phyloP scores from a whole-genome alignment of 1,140 invertebrate genomes.

The Drusus annulatus region DNA sequence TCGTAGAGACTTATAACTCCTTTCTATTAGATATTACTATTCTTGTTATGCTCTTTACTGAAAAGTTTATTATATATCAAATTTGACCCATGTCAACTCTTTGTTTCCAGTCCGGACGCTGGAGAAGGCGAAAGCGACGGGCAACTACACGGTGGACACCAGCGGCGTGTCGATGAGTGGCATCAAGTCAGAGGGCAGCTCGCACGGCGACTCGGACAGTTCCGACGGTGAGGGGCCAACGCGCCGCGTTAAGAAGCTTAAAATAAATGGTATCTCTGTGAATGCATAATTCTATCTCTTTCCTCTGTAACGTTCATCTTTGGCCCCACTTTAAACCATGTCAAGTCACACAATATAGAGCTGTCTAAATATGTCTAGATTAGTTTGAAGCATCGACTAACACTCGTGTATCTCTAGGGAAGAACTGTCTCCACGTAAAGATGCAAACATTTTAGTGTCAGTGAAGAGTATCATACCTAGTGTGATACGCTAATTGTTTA shows the following conservation, averaged over 20 bases:
- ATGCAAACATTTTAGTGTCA: too few relatives aligned
- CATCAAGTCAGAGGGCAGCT: constrained; percentile 69
- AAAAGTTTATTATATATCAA: too few relatives aligned
- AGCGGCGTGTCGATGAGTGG: constrained; percentile 64
- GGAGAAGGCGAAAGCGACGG: constrained; percentile 78
- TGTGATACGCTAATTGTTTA: too few relatives aligned
- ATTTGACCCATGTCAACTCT: not conserved
- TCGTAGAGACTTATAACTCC: too few relatives aligned
- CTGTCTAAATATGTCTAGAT: too few relatives aligned
- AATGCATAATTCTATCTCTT: constrained; percentile 48
- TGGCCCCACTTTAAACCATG: not conserved
- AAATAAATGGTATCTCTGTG: constrained; percentile 68
- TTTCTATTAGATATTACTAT: too few relatives aligned
- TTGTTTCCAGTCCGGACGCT: constrained; percentile 74
- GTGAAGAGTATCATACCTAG: too few relatives aligned
- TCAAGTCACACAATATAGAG: too few relatives aligned
- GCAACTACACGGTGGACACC: constrained; percentile 69
- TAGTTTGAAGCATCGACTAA: too few relatives aligned
- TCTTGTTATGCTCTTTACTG: too few relatives aligned
- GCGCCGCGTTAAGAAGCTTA: constrained; percentile 68
- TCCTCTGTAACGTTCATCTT: constrained; percentile 23
- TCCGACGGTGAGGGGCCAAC: constrained; percentile 70
- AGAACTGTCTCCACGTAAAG: too few relatives aligned
- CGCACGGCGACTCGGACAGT: constrained; percentile 70
- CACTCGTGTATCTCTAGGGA: too few relatives aligned